phyloP scores from a whole-genome alignment of 2,888 invertebrate genomes.

The Stenichneumon culpator region DNA sequence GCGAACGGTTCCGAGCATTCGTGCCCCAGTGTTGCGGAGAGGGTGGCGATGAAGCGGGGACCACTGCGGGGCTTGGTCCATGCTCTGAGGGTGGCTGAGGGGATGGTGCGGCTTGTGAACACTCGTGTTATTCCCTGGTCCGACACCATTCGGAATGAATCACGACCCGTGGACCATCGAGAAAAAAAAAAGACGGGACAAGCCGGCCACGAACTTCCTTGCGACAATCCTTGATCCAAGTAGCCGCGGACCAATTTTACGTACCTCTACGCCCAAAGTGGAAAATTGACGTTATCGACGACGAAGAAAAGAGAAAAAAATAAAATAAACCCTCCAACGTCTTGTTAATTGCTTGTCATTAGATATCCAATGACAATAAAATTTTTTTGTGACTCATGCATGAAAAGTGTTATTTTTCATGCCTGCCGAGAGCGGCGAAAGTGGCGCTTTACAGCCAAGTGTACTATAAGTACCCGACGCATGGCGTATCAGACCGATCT shows the following conservation, averaged over 20 bases:
- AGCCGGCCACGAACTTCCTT: background rate
- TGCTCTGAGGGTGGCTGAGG: conserved; percentile 71
- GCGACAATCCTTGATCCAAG: background rate
- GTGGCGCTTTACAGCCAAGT: no score
- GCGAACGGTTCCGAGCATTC: conserved; percentile 73
- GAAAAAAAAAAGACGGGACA: conserved; percentile 22
- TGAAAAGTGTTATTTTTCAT: no score
- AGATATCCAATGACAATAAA: no score
- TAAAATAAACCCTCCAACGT: no score
- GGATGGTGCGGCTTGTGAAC: conserved; percentile 82
- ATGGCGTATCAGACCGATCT: no score
- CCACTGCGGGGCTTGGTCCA: conserved; percentile 41
- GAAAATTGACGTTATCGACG: no score
- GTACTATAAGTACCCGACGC: no score
- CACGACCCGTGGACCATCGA: conserved; percentile 72
- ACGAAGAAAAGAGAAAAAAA: no score
- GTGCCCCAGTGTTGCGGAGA: conserved; percentile 72
- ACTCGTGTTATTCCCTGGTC: conserved; percentile 83
- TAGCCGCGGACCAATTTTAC: background rate
- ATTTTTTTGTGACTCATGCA: no score
- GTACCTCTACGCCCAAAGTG: no score
- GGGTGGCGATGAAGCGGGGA: conserved; percentile 31
- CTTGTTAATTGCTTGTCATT: no score
- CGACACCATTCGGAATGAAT: conserved; percentile 80
- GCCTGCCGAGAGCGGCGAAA: no score